Conservation (phyloP, 2,113 vertebrate genomes). For the Diphyllodes magnificus region DNA sequence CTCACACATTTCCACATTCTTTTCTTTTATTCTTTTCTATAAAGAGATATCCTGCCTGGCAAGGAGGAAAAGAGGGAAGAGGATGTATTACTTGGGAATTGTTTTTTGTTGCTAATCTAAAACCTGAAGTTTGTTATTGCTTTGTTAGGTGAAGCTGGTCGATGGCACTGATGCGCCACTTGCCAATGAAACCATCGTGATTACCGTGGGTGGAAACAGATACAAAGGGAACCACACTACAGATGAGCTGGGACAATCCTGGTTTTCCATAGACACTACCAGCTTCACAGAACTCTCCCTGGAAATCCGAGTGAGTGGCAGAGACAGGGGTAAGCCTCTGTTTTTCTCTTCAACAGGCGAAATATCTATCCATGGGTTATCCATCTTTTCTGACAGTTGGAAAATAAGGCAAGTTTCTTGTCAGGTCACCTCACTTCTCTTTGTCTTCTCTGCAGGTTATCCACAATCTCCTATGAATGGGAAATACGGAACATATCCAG, state of each 20-base stretch:
- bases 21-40: not conserved
- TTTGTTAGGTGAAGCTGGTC: constrained; percentile 61
- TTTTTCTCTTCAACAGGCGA: not conserved
- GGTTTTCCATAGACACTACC: constrained; percentile 68
- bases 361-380: not conserved
- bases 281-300: constrained; percentile 8
- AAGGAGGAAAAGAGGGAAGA: not conserved
- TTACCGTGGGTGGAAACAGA: constrained; percentile 24
- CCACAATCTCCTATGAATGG: not conserved
- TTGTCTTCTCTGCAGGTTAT: not conserved
- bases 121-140: not conserved
- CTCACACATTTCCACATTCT: not conserved
- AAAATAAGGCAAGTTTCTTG: not conserved
- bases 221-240: constrained; percentile 61
- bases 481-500: not conserved
- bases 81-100: not conserved
- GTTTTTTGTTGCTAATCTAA: not conserved
- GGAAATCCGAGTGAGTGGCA: constrained; percentile 57
- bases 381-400: not conserved
- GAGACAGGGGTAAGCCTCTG: not conserved
- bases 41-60: not conserved
- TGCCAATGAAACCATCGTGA: constrained; percentile 38
- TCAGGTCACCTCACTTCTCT: not conserved
- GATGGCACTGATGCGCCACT: constrained; percentile 65
- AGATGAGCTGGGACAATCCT: constrained; percentile 52